These are phyloP conservation scores for Ctenicera cuprea DNA, from an alignment of 2,888 invertebrate genomes.

Conservation along the genomic window DNA sequence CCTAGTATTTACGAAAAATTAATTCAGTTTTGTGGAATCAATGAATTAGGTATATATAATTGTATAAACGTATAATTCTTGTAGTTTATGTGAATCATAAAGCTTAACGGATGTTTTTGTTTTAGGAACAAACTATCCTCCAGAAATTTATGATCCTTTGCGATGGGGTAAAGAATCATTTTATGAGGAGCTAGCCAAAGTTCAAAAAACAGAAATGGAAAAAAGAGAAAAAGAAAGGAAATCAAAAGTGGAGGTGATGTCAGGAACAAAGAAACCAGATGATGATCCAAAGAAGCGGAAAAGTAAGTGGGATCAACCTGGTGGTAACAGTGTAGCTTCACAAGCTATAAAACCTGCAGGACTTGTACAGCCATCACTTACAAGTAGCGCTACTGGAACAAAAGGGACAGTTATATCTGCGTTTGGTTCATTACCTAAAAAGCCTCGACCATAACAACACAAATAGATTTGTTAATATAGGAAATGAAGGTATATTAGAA, in stretches of 20 bases:
- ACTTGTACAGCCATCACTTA: constrained; percentile 83
- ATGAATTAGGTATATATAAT: constrained; percentile 82
- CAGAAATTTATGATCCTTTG: constrained; percentile 93
- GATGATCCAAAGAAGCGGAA: constrained; percentile 88
- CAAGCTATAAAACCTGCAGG: constrained; percentile 80
- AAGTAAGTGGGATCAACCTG: constrained; percentile 95
- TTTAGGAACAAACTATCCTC: constrained; percentile 92
- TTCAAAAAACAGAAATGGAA: constrained; percentile 95
- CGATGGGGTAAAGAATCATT: constrained; percentile 95
- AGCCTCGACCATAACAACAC: constrained; percentile 74
- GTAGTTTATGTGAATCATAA: no score
- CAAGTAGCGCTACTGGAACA: constrained; percentile 89
- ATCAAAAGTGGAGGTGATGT: constrained; percentile 89
- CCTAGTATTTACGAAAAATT: constrained; percentile 98
- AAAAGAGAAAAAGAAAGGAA: constrained; percentile 92
- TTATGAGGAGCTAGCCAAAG: constrained; percentile 93
- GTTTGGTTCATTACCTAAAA: constrained; percentile 92
- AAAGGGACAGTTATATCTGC: constrained; percentile 95
- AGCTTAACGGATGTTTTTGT: no score
- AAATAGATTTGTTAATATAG: background rate
- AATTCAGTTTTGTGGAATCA: constrained; percentile 94
- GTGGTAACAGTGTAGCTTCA: constrained; percentile 76
- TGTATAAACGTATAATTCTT: no score
- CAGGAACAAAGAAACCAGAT: constrained; percentile 80
- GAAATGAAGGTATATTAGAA: no score